Evolutionary conservation across 2,113 vertebrate genomes (phyloP), one percentile per base, ranked within the genome.

Genomic region (Tinamus guttatus): DNA sequence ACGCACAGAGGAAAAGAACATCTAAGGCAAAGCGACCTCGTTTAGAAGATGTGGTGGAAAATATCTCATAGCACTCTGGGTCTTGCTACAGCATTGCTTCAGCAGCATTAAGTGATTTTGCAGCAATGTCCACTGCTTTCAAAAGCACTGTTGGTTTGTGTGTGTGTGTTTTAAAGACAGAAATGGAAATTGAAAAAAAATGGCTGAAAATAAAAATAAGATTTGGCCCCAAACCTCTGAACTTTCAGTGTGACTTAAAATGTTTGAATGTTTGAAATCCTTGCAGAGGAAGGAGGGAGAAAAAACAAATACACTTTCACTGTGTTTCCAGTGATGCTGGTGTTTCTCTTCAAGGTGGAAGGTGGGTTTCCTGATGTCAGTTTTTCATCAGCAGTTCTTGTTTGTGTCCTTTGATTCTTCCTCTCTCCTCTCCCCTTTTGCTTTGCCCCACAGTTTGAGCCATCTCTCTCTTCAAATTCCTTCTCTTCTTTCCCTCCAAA

Each of bases 391-490:
- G 63, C 27, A 63, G 24, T 59, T 87, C 40, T 24, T 49, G 0
- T 70, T 67, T 59, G 45, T 78, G 27, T 65, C n/a, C 14, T 67
- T 18, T 67, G 32, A 51, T 59, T 74, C 67, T 6, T 3, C n/a
- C 13, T 87, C 81, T 68, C 16, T 63, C 52, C 81, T 68, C 16
- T 63, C 52, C 12, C 80, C 78, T 73, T 67, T 67, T 78, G 27
- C 14, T 90, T 92, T 93, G 30, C 64, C 45, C 68, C 68, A 63
- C 36, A 71, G 59, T 70, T 95, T 70, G 59, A 62, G 70, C 5
- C 36, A 58, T 32, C 32, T 32, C 30, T 47, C 30, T 47, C 85
- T 13, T 67, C 49, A 4, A 59, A 54, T 54, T 90, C 63, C 36
- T 81, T 63, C 25, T 78, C 56, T 92, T 64, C 62, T 9, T 79